Percentiles rank a stretch among this genome's conserved stretches.
Conservation (phyloP, 1,140 invertebrate genomes). For the Drosophila oshimai region DNA sequence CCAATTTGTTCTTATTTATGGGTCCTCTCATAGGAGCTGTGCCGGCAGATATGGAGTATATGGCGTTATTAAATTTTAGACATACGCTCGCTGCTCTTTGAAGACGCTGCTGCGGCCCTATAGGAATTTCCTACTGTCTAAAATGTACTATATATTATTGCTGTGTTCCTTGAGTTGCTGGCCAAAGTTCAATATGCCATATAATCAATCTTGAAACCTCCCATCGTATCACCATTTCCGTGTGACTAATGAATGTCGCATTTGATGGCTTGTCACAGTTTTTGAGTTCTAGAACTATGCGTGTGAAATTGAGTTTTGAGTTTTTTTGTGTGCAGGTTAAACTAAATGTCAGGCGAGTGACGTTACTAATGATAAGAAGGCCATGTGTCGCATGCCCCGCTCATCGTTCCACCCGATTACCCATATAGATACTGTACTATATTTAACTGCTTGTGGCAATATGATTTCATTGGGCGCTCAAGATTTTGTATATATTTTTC, state of each 20-base stretch:
- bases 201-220: conserved; percentile 52
- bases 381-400: conserved; percentile 35
- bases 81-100: conserved; percentile 13
- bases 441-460: not conserved
- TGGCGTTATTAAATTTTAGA: conserved; percentile 63
- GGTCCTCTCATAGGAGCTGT: not conserved
- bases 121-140: not conserved
- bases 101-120: conserved; percentile 4
- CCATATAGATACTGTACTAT: not conserved
- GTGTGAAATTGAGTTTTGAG: conserved; percentile 54
- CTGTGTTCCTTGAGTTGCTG: not conserved
- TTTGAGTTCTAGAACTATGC: not conserved
- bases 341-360: conserved; percentile 42
- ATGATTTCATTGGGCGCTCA: no score
- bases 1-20: conserved; percentile 76
- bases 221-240: conserved; percentile 35
- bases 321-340: conserved; percentile 3
- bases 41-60: conserved; percentile 6
- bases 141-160: not conserved
- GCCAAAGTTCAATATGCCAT: conserved; percentile 56
- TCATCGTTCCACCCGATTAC: conserved; percentile 1
- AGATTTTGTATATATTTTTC: no score
- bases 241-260: conserved; percentile 66
- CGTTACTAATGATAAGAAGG: conserved; percentile 66
- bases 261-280: conserved; percentile 58